phyloP scores from a whole-genome alignment of 2,797 vertebrate genomes.

The Crocodylus rhombifer region DNA sequence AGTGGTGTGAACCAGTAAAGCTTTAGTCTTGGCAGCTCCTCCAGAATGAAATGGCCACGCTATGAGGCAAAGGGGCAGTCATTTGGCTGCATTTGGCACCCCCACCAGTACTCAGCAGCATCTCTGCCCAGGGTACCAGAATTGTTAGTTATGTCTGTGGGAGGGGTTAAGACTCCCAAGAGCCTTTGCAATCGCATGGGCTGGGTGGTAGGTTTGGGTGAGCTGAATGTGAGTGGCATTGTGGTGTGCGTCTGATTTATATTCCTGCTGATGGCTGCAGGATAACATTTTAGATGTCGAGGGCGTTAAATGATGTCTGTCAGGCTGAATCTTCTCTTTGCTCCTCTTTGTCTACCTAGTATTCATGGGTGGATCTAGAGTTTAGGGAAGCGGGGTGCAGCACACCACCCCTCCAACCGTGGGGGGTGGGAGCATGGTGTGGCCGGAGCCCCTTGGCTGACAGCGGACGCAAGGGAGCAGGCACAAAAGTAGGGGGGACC shows the following conservation, averaged over 20 bases:
- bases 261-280: not conserved
- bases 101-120: too few relatives aligned
- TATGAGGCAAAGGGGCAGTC: too few relatives aligned
- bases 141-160: too few relatives aligned
- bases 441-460: too few relatives aligned
- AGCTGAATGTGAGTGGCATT: not conserved
- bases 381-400: too few relatives aligned
- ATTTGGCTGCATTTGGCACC: too few relatives aligned
- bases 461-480: too few relatives aligned
- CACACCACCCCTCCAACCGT: too few relatives aligned
- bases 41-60: not conserved
- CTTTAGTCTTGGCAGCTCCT: not conserved
- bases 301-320: not conserved
- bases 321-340: not conserved
- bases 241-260: not conserved
- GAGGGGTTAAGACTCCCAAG: not conserved
- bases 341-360: not conserved
- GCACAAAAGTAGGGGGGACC: too few relatives aligned
- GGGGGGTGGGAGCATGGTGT: too few relatives aligned
- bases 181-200: not conserved
- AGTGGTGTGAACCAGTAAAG: not conserved
- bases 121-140: too few relatives aligned
- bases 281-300: not conserved
- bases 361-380: too few relatives aligned
- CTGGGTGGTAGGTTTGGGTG: not conserved